These are phyloP conservation scores for Saccostrea cuccullata DNA, from an alignment of 1,140 invertebrate genomes.

Conservation along the genomic window DNA sequence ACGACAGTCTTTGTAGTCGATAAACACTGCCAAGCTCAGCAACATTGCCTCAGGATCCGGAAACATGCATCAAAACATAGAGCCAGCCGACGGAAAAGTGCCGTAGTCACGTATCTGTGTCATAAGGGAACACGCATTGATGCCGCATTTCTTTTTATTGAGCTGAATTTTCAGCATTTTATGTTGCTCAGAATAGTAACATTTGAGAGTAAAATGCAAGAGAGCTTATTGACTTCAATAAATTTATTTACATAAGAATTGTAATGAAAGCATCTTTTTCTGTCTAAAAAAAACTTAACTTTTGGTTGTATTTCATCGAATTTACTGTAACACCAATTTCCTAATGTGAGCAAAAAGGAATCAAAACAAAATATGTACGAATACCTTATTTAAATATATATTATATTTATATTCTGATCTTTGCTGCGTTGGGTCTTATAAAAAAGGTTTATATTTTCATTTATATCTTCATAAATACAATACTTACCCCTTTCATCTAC, in stretches of 20 bases:
- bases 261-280: too few species aligned
- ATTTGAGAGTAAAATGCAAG: background rate
- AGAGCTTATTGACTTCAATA: background rate
- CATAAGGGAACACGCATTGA: background rate
- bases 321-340: too few species aligned
- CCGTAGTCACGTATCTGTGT: conserved; percentile 17
- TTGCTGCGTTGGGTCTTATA: too few species aligned
- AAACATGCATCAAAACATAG: conserved; percentile 43
- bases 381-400: background rate
- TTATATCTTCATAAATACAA: background rate
- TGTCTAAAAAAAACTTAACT: too few species aligned
- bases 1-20: conserved; percentile 48
- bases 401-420: background rate
- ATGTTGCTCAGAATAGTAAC: background rate
- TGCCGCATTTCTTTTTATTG: background rate
- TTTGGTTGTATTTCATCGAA: too few species aligned
- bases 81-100: conserved; percentile 33
- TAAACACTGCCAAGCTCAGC: conserved; percentile 49
- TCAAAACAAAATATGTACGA: too few species aligned
- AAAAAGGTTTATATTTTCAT: background rate
- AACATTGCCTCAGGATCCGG: conserved; percentile 47
- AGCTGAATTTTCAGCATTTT: background rate
- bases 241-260: background rate
- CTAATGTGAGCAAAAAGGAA: too few species aligned
- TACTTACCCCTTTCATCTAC: background rate